Percentiles rank a stretch among this genome's conserved stretches.
Evolutionary conservation across 2,888 invertebrate genomes (phyloP).

Genomic region (Eremobia ochroleuca): DNA sequence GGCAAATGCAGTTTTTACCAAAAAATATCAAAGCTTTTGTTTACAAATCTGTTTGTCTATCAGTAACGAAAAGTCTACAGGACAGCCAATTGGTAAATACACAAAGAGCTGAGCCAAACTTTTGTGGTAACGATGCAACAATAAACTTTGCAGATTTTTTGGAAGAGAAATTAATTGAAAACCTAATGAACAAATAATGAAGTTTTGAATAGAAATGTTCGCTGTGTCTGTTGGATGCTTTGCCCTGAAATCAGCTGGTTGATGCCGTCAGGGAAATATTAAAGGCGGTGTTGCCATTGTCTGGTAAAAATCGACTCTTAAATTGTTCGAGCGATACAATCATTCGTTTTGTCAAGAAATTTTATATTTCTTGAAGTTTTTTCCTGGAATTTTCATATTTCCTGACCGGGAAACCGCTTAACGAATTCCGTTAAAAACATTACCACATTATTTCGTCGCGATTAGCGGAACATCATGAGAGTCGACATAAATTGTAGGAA

Average conservation of each 20-base stretch:
- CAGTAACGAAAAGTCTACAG: conserved; percentile 46
- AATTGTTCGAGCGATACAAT: neutral
- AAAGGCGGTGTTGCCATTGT: neutral
- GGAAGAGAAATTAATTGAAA: conserved; percentile 67
- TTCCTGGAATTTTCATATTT: no score
- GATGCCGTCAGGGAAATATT: no score
- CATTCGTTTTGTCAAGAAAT: neutral
- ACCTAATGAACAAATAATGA: conserved; percentile 57
- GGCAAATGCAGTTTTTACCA: neutral
- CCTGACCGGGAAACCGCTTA: no score
- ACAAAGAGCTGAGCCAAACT: conserved; percentile 39
- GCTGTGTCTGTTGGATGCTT: conserved; percentile 8
- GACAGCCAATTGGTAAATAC: conserved; percentile 38
- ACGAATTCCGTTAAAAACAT: no score
- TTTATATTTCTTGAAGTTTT: no score
- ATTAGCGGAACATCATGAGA: no score
- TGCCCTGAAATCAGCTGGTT: conserved; percentile 7
- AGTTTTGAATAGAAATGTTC: conserved; percentile 65
- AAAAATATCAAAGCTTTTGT: conserved; percentile 2
- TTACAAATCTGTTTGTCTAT: conserved; percentile 8
- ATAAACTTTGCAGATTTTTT: conserved; percentile 31
- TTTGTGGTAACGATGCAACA: conserved; percentile 38
- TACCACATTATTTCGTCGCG: no score
- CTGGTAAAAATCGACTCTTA: neutral
- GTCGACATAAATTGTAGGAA: no score